phyloP scores from a whole-genome alignment of 2,113 vertebrate species.

The Saccopteryx leptura region DNA sequence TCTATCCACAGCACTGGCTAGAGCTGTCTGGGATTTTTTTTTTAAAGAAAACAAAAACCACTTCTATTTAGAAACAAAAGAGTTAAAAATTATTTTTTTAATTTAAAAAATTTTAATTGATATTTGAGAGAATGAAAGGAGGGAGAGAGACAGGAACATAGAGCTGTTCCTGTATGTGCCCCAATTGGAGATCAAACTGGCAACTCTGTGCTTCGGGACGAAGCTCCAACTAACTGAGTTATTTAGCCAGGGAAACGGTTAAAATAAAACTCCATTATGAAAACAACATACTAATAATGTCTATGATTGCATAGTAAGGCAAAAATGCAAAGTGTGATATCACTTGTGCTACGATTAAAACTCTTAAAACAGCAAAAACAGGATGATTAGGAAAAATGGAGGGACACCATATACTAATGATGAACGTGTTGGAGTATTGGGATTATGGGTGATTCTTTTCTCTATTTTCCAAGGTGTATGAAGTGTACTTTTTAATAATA shows the following conservation, averaged over 20 bases:
- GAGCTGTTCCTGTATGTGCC: no score
- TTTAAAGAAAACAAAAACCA: not conserved
- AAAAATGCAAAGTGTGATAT: slow-evolving; percentile 61
- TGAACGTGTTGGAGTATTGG: not conserved
- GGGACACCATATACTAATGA: not conserved
- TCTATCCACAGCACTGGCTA: no score
- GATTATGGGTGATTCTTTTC: not conserved
- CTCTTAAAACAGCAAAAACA: slow-evolving; percentile 49
- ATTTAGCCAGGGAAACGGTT: no score
- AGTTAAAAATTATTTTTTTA: not conserved
- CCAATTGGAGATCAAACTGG: no score
- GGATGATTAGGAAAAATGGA: not conserved
- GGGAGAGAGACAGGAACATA: no score
- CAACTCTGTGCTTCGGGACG: no score
- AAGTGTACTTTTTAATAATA: slow-evolving; percentile 25
- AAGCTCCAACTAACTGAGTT: no score
- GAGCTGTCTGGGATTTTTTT: not conserved
- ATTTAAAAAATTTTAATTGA: no score
- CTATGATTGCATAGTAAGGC: not conserved
- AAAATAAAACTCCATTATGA: slow-evolving; percentile 2
- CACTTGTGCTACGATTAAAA: slow-evolving; percentile 49
- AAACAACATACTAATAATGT: slow-evolving; percentile 43
- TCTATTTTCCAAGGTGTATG: slow-evolving; percentile 1
- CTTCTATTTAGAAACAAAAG: slow-evolving; percentile 37
- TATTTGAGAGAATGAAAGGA: no score